Base-by-base conservation (phyloP, 2,888 invertebrate genomes). In the Trachelus stipa region DNA sequence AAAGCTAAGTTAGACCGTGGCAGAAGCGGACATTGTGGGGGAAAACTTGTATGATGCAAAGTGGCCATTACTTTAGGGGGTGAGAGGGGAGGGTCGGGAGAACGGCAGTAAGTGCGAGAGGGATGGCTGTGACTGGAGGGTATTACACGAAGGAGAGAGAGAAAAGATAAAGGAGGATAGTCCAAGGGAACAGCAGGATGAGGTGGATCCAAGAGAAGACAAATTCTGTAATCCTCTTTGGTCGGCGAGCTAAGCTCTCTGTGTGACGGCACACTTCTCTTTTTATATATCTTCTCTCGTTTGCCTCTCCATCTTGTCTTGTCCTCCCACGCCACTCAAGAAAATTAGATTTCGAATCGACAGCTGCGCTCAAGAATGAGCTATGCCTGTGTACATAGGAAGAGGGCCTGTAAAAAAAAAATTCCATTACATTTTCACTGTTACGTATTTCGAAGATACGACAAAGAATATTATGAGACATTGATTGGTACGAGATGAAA, bases 31-130 rank as follows among this genome's bases (percentile, higher is more conserved):
- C 40, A 15, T 40, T 40, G 40, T 23, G 31, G 69, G 35, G 69
- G 68, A 86, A 86, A 81, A 87, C 84, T 74, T 85, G 88, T 80
- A 85, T 87, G 85, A 81, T 81, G 85, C 85, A 92, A 93, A 84
- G 92, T 94, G 82, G 93, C 93, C 92, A 81, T 85, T 85, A 90
- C 92, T 87, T 92, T 93, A 86, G 83, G 81, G 84, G 84, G 82
- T 83, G 83, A 83, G 85, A 83, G 81, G 82, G 81, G 78, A 78
- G 84, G 76, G 80, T 79, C 68, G 85, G 79, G 73, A 76, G 75
- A 78, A 68, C 78, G 74, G 81, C 77, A 79, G 75, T 37, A 78
- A 79, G 40, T 77, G 81, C 34, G 81, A 80, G 75, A 77, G 75
- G 77, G 81, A 75, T 76, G 75, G 78, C n/a, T 73, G 79, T 76